Percentiles rank a stretch among this genome's conserved stretches.
These are phyloP conservation scores for Formica aserva DNA, from an alignment of 2,888 invertebrate species.

Conservation along the genomic window DNA sequence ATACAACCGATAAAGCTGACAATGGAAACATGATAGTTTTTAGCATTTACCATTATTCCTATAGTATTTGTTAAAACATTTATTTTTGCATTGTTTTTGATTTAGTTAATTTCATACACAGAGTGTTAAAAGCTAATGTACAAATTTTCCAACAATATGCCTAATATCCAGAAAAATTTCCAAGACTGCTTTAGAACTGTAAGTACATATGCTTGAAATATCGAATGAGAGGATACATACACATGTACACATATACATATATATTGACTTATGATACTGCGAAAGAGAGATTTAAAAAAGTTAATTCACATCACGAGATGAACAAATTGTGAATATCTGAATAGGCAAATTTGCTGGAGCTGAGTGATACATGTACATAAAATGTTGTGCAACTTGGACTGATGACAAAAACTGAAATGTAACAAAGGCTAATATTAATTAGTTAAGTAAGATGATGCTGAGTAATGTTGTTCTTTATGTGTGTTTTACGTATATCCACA, in stretches of 20 bases:
- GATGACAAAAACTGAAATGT: conserved; percentile 75
- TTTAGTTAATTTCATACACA: conserved; percentile 55
- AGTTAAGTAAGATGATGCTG: conserved; percentile 77
- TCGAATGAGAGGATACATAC: conserved; percentile 56
- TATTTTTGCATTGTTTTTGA: conserved; percentile 14
- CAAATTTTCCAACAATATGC: conserved; percentile 75
- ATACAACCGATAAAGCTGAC: conserved; percentile 65
- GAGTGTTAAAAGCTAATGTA: conserved; percentile 77
- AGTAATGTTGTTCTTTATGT: conserved; percentile 79
- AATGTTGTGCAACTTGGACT: conserved; percentile 75
- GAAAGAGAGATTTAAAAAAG: conserved; percentile 49
- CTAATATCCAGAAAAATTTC: conserved; percentile 66
- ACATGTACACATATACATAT: conserved; percentile 69
- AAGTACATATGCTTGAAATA: conserved; percentile 67
- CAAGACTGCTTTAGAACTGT: conserved; percentile 74
- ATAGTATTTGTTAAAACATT: neutral
- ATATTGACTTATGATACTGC: conserved; percentile 66
- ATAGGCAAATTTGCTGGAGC: conserved; percentile 75
- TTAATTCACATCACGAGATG: conserved; percentile 57
- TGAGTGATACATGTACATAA: conserved; percentile 77
- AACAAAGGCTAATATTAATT: conserved; percentile 79
- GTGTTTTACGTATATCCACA: conserved; percentile 81
- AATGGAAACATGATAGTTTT: conserved; percentile 42
- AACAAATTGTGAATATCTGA: conserved; percentile 71
- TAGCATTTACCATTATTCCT: conserved; percentile 23